These are phyloP conservation scores for Paratrypauchen microcephalus DNA, from an alignment of 2,797 vertebrate genomes.

Conservation along the genomic window DNA sequence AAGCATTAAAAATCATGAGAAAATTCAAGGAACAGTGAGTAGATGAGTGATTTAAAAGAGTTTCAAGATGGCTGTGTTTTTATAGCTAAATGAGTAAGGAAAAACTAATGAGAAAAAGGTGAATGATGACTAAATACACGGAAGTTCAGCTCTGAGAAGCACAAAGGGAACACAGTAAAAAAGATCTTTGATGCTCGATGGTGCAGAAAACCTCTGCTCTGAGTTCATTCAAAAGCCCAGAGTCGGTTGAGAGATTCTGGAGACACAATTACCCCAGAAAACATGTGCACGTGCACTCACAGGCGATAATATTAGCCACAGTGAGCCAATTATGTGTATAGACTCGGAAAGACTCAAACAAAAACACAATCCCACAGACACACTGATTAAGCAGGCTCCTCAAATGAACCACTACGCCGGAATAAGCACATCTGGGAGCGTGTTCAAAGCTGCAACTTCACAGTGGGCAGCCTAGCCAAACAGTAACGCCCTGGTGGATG, in stretches of 20 bases:
- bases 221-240: slow-evolving; percentile 28
- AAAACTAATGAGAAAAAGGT: slow-evolving; percentile 11
- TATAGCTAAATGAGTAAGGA: not conserved
- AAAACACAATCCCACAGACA: slow-evolving; percentile 37
- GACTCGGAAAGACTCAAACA: slow-evolving; percentile 28
- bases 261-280: slow-evolving; percentile 43
- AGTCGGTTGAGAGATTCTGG: slow-evolving; percentile 34
- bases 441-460: slow-evolving; percentile 61
- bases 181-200: slow-evolving; percentile 32
- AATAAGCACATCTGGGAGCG: slow-evolving; percentile 67
- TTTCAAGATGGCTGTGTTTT: slow-evolving; percentile 8
- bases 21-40: slow-evolving; percentile 1
- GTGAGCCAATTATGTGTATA: slow-evolving; percentile 29
- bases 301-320: slow-evolving; percentile 29
- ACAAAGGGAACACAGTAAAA: slow-evolving; percentile 3
- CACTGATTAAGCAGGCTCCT: slow-evolving; percentile 72
- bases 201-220: slow-evolving; percentile 17
- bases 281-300: slow-evolving; percentile 5
- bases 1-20: slow-evolving; percentile 15
- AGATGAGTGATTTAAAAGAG: slow-evolving; percentile 9
- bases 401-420: slow-evolving; percentile 61
- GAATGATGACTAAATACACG: slow-evolving; percentile 9
- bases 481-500: slow-evolving; percentile 30
- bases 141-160: not conserved
- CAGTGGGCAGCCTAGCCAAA: slow-evolving; percentile 47